Evolutionary conservation across 2,797 vertebrate species (phyloP).

Genomic region (Hylomyscus alleni): DNA sequence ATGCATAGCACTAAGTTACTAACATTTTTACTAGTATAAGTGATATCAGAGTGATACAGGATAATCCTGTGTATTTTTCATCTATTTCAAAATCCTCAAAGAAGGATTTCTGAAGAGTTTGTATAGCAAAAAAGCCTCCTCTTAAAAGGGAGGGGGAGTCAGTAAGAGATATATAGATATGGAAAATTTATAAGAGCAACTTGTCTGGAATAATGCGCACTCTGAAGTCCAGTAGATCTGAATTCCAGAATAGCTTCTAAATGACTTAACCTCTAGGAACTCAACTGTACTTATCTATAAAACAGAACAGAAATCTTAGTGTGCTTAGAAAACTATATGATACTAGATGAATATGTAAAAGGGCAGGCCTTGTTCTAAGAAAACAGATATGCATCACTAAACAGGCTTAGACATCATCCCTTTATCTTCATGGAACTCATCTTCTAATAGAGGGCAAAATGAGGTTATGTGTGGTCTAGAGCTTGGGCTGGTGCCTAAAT

Average conservation of each 20-base stretch:
- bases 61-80: neutral
- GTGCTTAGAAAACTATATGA: neutral
- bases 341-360: neutral
- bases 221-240: neutral
- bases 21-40: neutral
- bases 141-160: neutral
- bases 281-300: neutral
- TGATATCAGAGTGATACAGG: neutral
- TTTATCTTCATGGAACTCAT: neutral
- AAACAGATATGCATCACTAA: neutral
- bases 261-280: neutral
- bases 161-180: neutral
- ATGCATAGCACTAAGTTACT: too few species aligned
- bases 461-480: neutral
- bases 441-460: neutral
- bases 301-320: neutral
- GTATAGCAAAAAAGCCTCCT: neutral
- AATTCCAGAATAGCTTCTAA: neutral
- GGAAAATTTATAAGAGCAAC: neutral
- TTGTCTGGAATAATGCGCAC: neutral
- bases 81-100: neutral
- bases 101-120: neutral
- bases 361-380: neutral
- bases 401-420: neutral
- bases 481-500: neutral